Evolutionary conservation across 2,797 vertebrate genomes (phyloP).

Genomic region (Nasua narica): DNA sequence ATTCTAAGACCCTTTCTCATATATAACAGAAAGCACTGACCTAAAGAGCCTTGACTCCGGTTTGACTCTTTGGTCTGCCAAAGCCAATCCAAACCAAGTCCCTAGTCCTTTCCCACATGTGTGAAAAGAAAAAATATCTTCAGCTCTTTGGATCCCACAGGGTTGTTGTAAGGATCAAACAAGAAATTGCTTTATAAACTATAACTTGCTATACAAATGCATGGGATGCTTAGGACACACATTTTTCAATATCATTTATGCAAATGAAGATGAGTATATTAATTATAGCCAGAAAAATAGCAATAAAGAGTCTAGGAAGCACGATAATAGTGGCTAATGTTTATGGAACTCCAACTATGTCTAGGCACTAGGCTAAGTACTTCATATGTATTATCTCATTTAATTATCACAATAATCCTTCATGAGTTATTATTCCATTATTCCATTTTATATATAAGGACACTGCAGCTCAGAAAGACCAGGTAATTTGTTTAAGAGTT

Average conservation of each 20-base stretch:
- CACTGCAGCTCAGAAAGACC: background rate
- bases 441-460: background rate
- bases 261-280: background rate
- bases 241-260: constrained; percentile 19
- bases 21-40: background rate
- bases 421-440: background rate
- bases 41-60: background rate
- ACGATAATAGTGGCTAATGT: background rate
- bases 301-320: background rate
- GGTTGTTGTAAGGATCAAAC: background rate
- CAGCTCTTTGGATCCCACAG: background rate
- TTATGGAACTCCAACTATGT: background rate
- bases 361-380: background rate
- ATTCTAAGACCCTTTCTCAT: background rate
- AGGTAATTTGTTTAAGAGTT: background rate
- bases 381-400: background rate
- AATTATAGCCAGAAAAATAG: background rate
- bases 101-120: background rate
- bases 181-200: background rate
- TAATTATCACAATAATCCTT: background rate
- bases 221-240: background rate
- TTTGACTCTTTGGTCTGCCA: background rate
- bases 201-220: background rate
- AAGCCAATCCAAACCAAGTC: background rate
- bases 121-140: background rate